Evolutionary conservation across 2,797 vertebrate genomes (phyloP), one percentile per base, ranked within the genome.

Genomic region (Balearica regulorum): DNA sequence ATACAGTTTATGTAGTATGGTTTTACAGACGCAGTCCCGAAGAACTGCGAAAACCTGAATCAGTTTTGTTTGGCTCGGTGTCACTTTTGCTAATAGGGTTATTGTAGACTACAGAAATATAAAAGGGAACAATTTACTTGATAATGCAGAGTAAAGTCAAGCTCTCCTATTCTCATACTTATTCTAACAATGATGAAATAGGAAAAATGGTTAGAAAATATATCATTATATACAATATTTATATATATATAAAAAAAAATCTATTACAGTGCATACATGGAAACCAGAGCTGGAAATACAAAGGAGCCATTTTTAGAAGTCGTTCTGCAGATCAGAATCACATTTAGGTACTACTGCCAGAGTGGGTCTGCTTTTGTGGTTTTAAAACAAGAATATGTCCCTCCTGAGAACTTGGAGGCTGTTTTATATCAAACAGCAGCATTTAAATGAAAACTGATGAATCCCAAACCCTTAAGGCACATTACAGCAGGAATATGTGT

Each of bases 231-330:
- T 31, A 6, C 60, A 73, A 70, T 51, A 11, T 28, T 8, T 31
- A 55, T 29, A 39, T 60, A 53, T 37, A 44, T n/a, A 22, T 73
- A 46, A 11, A 69, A 77, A 48, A 48, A 71, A 77, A 28, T 28
- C 26, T 21, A 31, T 65, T 88, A 11, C n/a, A 82, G n/a, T 48
- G 15, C 24, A 9, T 41, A 13, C 5, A 3, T 71, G 53, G 86
- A 80, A 91, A 51, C 26, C 75, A 83, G 85, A 93, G 26, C 60
- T 90, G 87, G 64, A 90, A 75, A 76, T 86, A 72, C 37, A 64
- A 81, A 92, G 82, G 35, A 85, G 90, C 92, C 90, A 75, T 96
- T 96, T 94, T 83, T 90, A 95, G 60, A 92, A 91, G 94, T 90
- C 46, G 2, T 87, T 96, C 76, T 89, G 87, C 93, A 96, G 95